Base-by-base conservation (phyloP, 2,888 invertebrate genomes). In the Drosophila affinis region DNA sequence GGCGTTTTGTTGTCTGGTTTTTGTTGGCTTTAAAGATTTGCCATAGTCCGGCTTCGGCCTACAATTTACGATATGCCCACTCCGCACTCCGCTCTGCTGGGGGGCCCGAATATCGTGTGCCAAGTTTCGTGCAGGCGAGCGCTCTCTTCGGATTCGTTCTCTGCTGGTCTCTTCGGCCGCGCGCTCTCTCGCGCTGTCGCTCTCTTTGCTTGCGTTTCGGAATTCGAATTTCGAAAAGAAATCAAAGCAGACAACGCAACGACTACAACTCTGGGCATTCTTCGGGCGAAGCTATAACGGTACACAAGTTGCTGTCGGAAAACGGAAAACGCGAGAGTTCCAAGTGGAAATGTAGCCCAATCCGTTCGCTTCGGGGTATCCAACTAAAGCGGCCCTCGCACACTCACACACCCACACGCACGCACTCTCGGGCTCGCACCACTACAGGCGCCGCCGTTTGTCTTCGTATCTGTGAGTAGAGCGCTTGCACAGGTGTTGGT, bases 221-320 rank as follows among this genome's bases (percentile, higher is more conserved):
- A 34, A 17, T 34, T 64, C 61, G 72, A 65, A 64, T 49, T 61
- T 75, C 77, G 69, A 82, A 76, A 32, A 45, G 47, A 81, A 81
- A 81, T 81, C 81, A 81, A 76, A 81, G 84, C 80, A 67, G 62
- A 51, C 69, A 60, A 48, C 71, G 72, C 74, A 71, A 49, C 71
- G 70, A 72, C 60, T 62, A 71, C 75, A 72, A 62, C 64, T 72
- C 69, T 73, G 77, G 62, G 73, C 72, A 77, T 75, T 75, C 81
- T 77, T 81, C 90, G 85, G 83, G 87, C 89, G 89, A 87, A 87
- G 77, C 88, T 81, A 88, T 85, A 85, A 88, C 89, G 78, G 87
- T 89, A 79, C 89, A 89, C 87, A 90, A 83, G 90, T 78, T 79
- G 80, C 81, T 78, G 75, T 76, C 89, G 89, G 87, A 90, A 81